Evolutionary conservation across 1,140 invertebrate species (phyloP), one percentile per base, ranked within the genome.

Genomic region (Hylaeus volcanicus): DNA sequence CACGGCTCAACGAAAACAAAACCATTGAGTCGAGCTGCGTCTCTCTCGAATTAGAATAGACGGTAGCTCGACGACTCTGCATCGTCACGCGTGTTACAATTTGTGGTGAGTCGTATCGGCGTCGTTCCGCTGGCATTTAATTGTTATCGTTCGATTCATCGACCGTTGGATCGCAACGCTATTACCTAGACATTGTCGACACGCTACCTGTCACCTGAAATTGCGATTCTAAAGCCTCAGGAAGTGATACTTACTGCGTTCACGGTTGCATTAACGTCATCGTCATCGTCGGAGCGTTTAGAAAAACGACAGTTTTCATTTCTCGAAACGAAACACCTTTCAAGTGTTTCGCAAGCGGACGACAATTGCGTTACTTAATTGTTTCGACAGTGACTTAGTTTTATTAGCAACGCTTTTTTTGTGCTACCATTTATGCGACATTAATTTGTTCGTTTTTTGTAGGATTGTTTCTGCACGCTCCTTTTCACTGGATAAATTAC

Each of bases 1-100:
- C 69, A 56, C 3, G 69, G 14, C 14, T 6, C n/a, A 58, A 39
- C 45, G 60, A 55, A 75, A 75, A 75, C 53, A 68, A 58, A 76
- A 65, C 0, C n/a, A 48, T 53, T n/a, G 51, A 5, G n/a, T 26
- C 26, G 8, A 61, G 53, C 51, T 1, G 45, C 1, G 15, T 53
- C 48, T 60, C 48, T 60, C 37, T 53, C 55, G 65, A 70, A 69
- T 61, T 37, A 41, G 15, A 56, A 53, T 45, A 66, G 37, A 51
- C 3, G 26, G 2, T 1, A 5, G 15, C 0, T 45, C n/a, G 12
- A 8, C 48, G 26, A 58, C 56, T 39, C 43, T 1, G 6, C n/a
- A 15, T 15, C 8, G 11, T 61, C 71, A 11, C n/a, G 4, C 9
- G 48, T 48, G 26, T 61, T 41, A 61, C 15, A 26, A 66, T 58